Evolutionary conservation across 2,888 invertebrate species (phyloP).

Genomic region (Dastarcus helophoroides): DNA sequence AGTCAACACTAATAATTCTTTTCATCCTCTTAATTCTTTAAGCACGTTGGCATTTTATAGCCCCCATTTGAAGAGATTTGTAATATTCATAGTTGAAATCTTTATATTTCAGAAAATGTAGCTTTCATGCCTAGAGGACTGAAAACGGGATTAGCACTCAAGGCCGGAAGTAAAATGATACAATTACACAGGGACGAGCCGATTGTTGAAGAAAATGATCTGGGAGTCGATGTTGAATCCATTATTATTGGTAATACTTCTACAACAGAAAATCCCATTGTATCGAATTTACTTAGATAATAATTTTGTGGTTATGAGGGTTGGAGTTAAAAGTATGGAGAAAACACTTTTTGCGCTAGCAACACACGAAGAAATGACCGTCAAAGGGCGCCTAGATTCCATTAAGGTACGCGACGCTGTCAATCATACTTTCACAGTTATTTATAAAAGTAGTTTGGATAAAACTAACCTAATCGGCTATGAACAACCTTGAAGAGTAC

Average conservation of each 20-base stretch:
- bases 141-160: slow-evolving; percentile 30
- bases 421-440: not conserved
- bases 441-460: no score
- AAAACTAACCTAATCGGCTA: no score
- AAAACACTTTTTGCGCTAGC: slow-evolving; percentile 34
- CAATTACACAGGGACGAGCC: slow-evolving; percentile 20
- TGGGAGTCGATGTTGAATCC: slow-evolving; percentile 17
- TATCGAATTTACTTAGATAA: slow-evolving; percentile 26
- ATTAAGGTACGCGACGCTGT: slow-evolving; percentile 27
- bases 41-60: no score
- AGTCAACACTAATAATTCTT: no score
- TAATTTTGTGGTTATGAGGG: slow-evolving; percentile 30
- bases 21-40: no score
- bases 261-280: slow-evolving; percentile 22
- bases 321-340: slow-evolving; percentile 25
- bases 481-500: no score
- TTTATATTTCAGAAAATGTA: slow-evolving; percentile 21
- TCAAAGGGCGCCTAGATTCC: slow-evolving; percentile 29
- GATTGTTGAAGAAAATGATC: slow-evolving; percentile 14
- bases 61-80: no score
- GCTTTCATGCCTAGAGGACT: slow-evolving; percentile 30
- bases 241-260: slow-evolving; percentile 22
- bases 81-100: not conserved
- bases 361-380: slow-evolving; percentile 27
- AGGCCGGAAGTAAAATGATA: slow-evolving; percentile 30